phyloP scores from a whole-genome alignment of 2,113 vertebrate genomes.

The Vicugna pacos region DNA sequence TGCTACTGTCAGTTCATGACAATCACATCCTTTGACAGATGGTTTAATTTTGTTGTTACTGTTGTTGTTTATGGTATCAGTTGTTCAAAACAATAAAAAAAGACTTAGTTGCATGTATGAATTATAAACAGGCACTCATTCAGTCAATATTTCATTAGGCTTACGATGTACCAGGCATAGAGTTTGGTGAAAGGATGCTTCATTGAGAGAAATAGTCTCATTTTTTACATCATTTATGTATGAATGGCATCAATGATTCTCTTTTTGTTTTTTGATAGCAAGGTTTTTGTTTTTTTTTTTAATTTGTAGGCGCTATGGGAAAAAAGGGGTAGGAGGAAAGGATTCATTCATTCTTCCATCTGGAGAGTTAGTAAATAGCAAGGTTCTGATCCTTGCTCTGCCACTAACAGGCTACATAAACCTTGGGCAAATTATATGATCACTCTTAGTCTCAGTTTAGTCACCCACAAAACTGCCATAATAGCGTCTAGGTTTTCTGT shows the following conservation, averaged over 20 bases:
- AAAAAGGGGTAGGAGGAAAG: background rate
- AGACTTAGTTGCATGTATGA: background rate
- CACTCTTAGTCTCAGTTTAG: background rate
- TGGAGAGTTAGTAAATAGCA: background rate
- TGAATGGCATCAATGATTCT: background rate
- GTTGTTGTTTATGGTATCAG: conserved; percentile 51
- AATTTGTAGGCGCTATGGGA: background rate
- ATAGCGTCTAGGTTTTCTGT: background rate
- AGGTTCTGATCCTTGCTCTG: background rate
- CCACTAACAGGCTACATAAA: background rate
- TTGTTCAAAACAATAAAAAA: conserved; percentile 58
- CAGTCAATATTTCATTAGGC: conserved; percentile 38
- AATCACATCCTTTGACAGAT: conserved; percentile 16
- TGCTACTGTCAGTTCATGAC: background rate
- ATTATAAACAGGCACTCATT: conserved; percentile 52
- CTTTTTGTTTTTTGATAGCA: background rate
- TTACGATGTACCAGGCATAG: background rate
- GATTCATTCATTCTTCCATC: background rate
- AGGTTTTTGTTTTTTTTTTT: background rate
- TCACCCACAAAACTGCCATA: background rate
- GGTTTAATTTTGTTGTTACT: conserved; percentile 49
- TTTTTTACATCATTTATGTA: background rate
- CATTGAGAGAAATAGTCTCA: background rate
- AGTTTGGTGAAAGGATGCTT: background rate
- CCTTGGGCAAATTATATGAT: background rate